These are phyloP conservation scores for Acromyrmex heyeri DNA, from an alignment of 1,140 invertebrate species.

Conservation along the genomic window DNA sequence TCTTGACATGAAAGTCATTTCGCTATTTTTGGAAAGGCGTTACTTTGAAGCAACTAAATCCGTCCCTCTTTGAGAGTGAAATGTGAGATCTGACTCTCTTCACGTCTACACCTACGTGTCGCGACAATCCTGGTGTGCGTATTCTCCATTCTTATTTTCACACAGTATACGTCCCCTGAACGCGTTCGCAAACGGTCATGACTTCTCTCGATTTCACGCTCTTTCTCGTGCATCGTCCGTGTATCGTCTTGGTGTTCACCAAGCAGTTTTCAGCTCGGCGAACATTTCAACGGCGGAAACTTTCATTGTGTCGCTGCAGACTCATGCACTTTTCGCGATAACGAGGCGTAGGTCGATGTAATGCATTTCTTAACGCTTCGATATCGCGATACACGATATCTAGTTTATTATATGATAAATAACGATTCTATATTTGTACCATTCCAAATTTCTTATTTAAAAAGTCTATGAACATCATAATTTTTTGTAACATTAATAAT, in stretches of 20 bases:
- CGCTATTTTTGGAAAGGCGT: not conserved
- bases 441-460: not conserved
- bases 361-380: not conserved
- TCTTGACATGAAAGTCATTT: not conserved
- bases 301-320: not conserved
- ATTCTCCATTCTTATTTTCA: not conserved
- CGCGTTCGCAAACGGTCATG: not conserved
- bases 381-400: not conserved
- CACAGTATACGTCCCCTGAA: not conserved
- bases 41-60: constrained; percentile 6
- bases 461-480: not conserved
- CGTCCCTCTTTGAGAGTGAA: not conserved
- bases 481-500: not conserved
- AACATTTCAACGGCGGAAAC: not conserved
- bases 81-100: not conserved
- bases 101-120: not conserved
- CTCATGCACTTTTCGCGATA: constrained; percentile 28
- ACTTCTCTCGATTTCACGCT: constrained; percentile 2
- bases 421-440: not conserved
- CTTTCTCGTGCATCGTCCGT: constrained; percentile 4
- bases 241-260: not conserved
- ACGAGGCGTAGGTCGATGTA: not conserved
- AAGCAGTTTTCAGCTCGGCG: not conserved
- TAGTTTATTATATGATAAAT: not conserved
- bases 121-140: not conserved